Conservation (phyloP, 2,888 invertebrate species). For the Xylophagus ater region DNA sequence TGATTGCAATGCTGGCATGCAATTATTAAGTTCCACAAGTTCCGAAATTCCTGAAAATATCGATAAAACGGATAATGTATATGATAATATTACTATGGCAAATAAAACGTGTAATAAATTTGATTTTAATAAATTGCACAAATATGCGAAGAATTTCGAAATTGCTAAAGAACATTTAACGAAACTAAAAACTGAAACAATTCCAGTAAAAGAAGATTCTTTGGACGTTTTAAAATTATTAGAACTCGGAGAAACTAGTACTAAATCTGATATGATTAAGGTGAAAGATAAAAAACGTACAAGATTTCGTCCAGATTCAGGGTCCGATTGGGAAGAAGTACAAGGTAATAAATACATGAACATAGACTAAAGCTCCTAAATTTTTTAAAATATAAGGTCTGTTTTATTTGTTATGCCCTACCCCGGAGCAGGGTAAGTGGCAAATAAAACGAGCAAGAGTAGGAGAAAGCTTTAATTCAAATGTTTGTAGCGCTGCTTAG, state of each 20-base stretch:
- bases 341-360: slow-evolving; percentile 40
- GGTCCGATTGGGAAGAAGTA: slow-evolving; percentile 67
- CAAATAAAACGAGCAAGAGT: background rate
- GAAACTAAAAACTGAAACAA: slow-evolving; percentile 38
- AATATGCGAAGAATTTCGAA: slow-evolving; percentile 46
- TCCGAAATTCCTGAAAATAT: background rate
- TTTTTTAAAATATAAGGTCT: background rate
- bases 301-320: slow-evolving; percentile 43
- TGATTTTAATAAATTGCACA: slow-evolving; percentile 45
- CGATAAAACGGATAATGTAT: background rate
- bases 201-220: slow-evolving; percentile 27
- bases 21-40: slow-evolving; percentile 25
- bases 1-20: slow-evolving; percentile 35
- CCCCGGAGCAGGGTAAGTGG: slow-evolving; percentile 5
- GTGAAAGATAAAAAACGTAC: slow-evolving; percentile 27
- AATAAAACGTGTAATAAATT: slow-evolving; percentile 34
- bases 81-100: slow-evolving; percentile 29
- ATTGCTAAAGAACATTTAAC: slow-evolving; percentile 46
- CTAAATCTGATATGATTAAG: slow-evolving; percentile 19
- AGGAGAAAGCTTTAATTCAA: background rate
- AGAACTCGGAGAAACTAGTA: slow-evolving; percentile 50
- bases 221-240: slow-evolving; percentile 52
- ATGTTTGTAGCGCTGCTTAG: background rate
- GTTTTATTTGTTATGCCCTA: no score
- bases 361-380: background rate